These are phyloP conservation scores for Ochotona princeps DNA, from an alignment of 2,113 vertebrate species.

Conservation along the genomic window DNA sequence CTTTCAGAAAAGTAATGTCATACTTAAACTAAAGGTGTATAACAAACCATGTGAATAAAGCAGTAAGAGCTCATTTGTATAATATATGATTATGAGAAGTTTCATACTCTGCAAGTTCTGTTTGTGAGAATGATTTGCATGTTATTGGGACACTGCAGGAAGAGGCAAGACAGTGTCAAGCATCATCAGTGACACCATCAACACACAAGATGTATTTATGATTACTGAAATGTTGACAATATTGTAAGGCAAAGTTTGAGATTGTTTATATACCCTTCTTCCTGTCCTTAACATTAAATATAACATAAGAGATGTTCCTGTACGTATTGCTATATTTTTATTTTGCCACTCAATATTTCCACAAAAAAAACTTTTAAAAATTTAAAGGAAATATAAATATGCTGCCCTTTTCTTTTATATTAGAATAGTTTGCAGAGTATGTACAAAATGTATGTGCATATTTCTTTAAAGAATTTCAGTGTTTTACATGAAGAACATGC, in stretches of 20 bases:
- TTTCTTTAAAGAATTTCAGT: neutral
- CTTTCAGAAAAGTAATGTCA: neutral
- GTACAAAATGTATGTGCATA: neutral
- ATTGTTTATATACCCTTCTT: neutral
- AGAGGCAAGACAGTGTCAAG: neutral
- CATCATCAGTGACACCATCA: neutral
- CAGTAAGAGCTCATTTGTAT: neutral
- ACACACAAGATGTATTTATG: neutral
- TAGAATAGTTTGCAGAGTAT: neutral
- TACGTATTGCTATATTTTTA: neutral
- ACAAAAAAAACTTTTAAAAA: neutral
- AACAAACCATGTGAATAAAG: neutral
- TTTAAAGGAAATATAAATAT: neutral
- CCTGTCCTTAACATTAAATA: neutral
- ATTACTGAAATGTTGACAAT: neutral
- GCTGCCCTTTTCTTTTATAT: neutral
- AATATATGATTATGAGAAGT: neutral
- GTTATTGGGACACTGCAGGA: neutral
- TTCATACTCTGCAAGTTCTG: neutral
- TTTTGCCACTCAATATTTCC: neutral
- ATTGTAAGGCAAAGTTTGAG: neutral
- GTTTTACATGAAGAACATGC: neutral
- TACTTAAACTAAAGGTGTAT: constrained; percentile 23
- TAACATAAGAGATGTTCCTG: neutral
- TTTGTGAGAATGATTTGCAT: neutral